Percentiles rank a stretch among this genome's conserved stretches.
Evolutionary conservation across 2,888 invertebrate species (phyloP).

Genomic region (Phengaris arion): DNA sequence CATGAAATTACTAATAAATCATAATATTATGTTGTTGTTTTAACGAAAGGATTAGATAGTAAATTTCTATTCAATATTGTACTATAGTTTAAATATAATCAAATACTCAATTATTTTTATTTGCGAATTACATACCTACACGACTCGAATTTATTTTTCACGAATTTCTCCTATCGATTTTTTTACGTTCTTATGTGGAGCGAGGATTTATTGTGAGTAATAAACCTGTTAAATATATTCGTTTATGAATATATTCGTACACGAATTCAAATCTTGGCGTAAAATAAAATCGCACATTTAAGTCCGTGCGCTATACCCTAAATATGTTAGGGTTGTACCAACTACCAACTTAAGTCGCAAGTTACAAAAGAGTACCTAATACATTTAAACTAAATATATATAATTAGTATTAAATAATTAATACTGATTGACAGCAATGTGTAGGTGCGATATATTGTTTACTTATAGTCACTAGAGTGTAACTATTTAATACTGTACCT

Average conservation of each 20-base stretch:
- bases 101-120: background rate
- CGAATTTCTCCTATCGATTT: background rate
- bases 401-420: background rate
- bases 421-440: background rate
- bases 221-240: background rate
- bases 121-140: background rate
- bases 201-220: background rate
- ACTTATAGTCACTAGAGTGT: constrained; percentile 6
- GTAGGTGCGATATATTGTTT: background rate
- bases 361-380: background rate
- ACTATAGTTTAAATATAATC: background rate
- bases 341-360: background rate
- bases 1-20: too few relatives aligned
- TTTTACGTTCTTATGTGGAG: background rate
- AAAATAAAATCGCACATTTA: background rate
- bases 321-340: background rate
- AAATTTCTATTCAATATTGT: background rate
- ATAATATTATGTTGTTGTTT: too few relatives aligned
- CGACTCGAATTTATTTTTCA: constrained; percentile 2
- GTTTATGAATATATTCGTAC: background rate
- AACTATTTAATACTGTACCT: background rate
- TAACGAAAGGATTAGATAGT: background rate
- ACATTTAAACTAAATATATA: background rate
- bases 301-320: background rate
- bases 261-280: background rate